These are phyloP conservation scores for Prietella phreatophila DNA, from an alignment of 2,113 vertebrate species.

Conservation along the genomic window DNA sequence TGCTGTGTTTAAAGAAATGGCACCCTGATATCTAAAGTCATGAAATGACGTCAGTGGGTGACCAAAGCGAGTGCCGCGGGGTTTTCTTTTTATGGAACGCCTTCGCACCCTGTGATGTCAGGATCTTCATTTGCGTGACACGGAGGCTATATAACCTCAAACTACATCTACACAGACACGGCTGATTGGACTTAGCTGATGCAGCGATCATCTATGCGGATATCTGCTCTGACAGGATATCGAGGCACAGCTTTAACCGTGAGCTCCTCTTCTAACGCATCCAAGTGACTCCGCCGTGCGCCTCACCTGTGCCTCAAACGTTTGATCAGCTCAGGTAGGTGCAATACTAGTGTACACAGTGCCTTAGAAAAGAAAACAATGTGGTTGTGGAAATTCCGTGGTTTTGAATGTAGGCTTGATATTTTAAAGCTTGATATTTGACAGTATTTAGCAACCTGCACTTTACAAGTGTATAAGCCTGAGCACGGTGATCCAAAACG, in stretches of 20 bases:
- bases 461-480: background rate
- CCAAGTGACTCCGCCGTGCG: constrained; percentile 17
- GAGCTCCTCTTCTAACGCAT: constrained; percentile 11
- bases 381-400: no score
- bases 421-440: background rate
- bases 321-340: constrained; percentile 42
- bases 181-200: constrained; percentile 75
- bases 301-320: constrained; percentile 19
- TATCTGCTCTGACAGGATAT: constrained; percentile 46
- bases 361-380: background rate
- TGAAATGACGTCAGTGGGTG: constrained; percentile 14
- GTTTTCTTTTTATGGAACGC: constrained; percentile 47
- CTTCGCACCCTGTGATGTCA: constrained; percentile 54
- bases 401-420: background rate
- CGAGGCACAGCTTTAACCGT: constrained; percentile 22
- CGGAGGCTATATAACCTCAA: constrained; percentile 56
- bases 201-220: constrained; percentile 65
- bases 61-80: constrained; percentile 26
- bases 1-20: background rate
- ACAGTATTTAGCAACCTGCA: background rate
- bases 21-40: background rate
- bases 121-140: constrained; percentile 47
- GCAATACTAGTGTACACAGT: background rate
- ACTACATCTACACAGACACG: constrained; percentile 67
- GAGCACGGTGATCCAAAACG: background rate